Percentiles rank a stretch among this genome's conserved stretches.
Conservation (phyloP, 2,113 vertebrate species). For the Alouatta palliata region DNA sequence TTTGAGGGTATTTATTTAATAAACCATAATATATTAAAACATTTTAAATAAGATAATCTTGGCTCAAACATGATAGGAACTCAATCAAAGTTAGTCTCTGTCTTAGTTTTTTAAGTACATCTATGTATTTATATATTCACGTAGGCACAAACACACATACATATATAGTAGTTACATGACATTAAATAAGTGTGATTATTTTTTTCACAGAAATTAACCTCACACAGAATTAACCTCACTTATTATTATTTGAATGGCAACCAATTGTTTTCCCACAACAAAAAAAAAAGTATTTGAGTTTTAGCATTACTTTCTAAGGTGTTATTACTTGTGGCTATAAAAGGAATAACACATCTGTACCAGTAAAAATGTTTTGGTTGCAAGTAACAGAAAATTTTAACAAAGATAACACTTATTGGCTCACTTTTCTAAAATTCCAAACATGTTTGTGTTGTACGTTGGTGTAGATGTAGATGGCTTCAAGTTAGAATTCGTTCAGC, state of each 20-base stretch:
- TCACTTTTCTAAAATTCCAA: conserved; percentile 30
- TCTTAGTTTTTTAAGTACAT: neutral
- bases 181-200: neutral
- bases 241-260: conserved; percentile 2
- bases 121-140: neutral
- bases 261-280: neutral
- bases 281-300: conserved; percentile 34
- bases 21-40: neutral
- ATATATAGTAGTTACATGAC: neutral
- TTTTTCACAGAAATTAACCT: neutral
- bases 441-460: neutral
- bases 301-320: neutral
- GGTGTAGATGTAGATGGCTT: neutral
- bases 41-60: conserved; percentile 3
- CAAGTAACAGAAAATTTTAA: conserved; percentile 10
- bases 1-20: neutral
- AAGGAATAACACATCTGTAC: neutral
- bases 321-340: conserved; percentile 23
- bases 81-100: neutral
- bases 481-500: conserved; percentile 31
- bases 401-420: neutral
- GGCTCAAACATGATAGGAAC: neutral
- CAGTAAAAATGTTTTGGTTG: conserved; percentile 9
- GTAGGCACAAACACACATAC: neutral
- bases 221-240: neutral